Conservation (phyloP, 2,113 vertebrate genomes). For the Ciconia maguari region DNA sequence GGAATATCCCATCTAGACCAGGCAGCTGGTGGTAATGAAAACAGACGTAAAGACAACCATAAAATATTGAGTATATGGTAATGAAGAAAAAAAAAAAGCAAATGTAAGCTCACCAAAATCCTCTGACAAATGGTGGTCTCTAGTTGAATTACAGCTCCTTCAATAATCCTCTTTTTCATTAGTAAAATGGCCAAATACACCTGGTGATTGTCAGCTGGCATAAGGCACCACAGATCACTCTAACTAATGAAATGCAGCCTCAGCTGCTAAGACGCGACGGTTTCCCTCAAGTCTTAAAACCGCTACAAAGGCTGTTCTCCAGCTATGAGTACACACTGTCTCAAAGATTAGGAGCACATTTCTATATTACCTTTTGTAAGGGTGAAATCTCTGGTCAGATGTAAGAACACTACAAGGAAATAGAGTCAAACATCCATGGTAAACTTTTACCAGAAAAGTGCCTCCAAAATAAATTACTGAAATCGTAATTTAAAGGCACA, state of each 20-base stretch:
- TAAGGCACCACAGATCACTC: neutral
- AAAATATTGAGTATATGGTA: neutral
- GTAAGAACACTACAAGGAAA: neutral
- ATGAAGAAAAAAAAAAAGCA: neutral
- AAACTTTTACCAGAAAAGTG: neutral
- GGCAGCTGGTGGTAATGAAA: neutral
- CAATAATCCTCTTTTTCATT: conserved; percentile 47
- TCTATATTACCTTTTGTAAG: neutral
- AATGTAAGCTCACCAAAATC: neutral
- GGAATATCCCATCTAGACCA: neutral
- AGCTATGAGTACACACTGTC: accelerated
- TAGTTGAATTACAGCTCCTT: neutral
- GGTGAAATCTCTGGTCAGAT: neutral
- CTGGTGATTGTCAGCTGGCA: conserved; percentile 53
- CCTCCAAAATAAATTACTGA: neutral
- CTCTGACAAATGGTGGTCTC: neutral
- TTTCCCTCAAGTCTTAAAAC: neutral
- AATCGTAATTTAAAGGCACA: neutral
- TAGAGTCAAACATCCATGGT: neutral
- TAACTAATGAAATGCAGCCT: conserved; percentile 18
- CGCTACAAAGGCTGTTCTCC: neutral
- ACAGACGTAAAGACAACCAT: neutral
- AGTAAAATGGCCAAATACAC: conserved; percentile 33
- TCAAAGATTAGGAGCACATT: neutral
- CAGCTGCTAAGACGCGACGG: neutral